phyloP scores from a whole-genome alignment of 2,888 invertebrate genomes.

The Bruchidius siliquastri region DNA sequence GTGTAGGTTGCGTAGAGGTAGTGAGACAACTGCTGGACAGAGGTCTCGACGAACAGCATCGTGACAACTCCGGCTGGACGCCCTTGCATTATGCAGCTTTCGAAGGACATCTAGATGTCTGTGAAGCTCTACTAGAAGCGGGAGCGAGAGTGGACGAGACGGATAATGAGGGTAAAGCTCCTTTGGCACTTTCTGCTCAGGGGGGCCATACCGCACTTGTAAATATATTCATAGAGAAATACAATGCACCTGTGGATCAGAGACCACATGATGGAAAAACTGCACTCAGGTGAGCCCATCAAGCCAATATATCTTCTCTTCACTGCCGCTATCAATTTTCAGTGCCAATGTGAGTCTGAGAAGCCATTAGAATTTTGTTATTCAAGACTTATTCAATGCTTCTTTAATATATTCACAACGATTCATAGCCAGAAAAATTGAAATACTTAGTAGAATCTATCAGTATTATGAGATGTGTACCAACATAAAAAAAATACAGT shows the following conservation, averaged over 20 bases:
- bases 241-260: conserved; percentile 76
- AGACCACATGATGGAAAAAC: conserved; percentile 88
- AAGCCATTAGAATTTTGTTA: too few species aligned
- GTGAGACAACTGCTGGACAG: conserved; percentile 84
- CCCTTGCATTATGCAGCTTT: conserved; percentile 94
- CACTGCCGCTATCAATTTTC: too few species aligned
- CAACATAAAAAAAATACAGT: too few species aligned
- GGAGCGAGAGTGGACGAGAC: conserved; percentile 85
- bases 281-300: conserved; percentile 59
- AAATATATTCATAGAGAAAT: conserved; percentile 65
- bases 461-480: too few species aligned
- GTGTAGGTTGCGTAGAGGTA: conserved; percentile 71
- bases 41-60: conserved; percentile 79
- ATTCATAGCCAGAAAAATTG: too few species aligned
- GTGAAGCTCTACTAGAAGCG: conserved; percentile 76
- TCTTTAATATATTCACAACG: too few species aligned
- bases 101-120: conserved; percentile 83
- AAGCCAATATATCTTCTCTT: not conserved
- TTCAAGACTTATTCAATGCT: too few species aligned
- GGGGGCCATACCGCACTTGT: conserved; percentile 73
- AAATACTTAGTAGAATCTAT: too few species aligned
- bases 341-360: too few species aligned
- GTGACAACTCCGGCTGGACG: conserved; percentile 96
- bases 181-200: conserved; percentile 83
- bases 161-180: conserved; percentile 87